Conservation (phyloP, 2,113 vertebrate species). For the Pachycephala philippinensis region DNA sequence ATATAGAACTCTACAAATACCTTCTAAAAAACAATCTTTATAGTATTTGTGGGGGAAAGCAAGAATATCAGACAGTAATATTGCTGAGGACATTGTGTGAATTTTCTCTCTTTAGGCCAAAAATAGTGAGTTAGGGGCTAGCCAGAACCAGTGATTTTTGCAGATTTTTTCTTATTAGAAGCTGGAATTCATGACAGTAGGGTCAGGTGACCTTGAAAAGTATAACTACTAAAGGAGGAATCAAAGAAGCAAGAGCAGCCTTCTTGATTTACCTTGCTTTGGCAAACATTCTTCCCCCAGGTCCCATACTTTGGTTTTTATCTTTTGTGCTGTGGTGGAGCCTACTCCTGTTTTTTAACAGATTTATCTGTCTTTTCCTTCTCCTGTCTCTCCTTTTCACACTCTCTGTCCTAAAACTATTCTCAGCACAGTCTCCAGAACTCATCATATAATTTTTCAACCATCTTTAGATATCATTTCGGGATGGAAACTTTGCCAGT, state of each 20-base stretch:
- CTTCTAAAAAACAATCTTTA: neutral
- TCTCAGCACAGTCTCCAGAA: neutral
- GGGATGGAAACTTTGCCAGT: neutral
- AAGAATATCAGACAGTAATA: neutral
- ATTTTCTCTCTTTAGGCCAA: neutral
- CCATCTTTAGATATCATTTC: neutral
- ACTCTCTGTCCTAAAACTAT: neutral
- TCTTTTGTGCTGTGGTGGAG: neutral
- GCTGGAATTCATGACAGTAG: neutral
- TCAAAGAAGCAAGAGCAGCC: neutral
- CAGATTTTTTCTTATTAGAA: neutral
- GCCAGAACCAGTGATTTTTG: neutral
- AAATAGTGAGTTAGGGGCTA: neutral
- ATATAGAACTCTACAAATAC: neutral
- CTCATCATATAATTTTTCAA: neutral
- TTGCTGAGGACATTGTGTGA: fast-evolving
- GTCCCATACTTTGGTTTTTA: neutral
- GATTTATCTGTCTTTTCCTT: neutral
- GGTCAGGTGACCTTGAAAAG: neutral
- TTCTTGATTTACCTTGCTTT: neutral
- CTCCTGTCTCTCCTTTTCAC: neutral
- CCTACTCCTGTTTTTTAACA: neutral
- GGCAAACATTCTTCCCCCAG: neutral
- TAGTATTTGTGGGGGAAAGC: neutral
- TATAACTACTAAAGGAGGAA: neutral